These are phyloP conservation scores for Ips nitidus DNA, from an alignment of 1,140 invertebrate species.

Conservation along the genomic window DNA sequence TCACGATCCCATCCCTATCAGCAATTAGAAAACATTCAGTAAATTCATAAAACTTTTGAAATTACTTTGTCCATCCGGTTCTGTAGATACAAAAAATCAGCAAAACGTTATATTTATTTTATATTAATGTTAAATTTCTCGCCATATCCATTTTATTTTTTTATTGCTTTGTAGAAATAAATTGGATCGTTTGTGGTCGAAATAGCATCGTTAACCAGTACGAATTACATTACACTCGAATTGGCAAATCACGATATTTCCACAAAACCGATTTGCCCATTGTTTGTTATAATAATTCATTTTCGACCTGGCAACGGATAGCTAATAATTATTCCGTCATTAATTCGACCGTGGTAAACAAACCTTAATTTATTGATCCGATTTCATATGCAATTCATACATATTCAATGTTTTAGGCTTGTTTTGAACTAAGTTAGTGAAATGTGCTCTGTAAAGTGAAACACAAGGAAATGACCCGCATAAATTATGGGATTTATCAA, in stretches of 20 bases:
- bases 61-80: too few relatives aligned
- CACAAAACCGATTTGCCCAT: conserved; percentile 2
- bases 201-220: background rate
- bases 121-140: too few relatives aligned
- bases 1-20: too few relatives aligned
- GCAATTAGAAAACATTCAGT: too few relatives aligned
- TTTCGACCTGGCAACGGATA: background rate
- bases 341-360: too few relatives aligned
- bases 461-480: conserved; percentile 1
- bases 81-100: too few relatives aligned
- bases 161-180: background rate
- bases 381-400: background rate
- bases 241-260: conserved; percentile 18
- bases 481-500: conserved; percentile 18
- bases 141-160: too few relatives aligned
- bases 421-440: background rate
- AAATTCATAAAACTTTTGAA: too few relatives aligned
- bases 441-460: background rate
- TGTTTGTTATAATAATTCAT: conserved; percentile 12
- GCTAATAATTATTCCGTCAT: background rate
- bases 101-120: too few relatives aligned
- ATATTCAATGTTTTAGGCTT: background rate
- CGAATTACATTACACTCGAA: conserved; percentile 5
- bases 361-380: background rate
- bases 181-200: conserved; percentile 5